These are phyloP conservation scores for Philantomba maxwellii DNA, from an alignment of 2,113 vertebrate species.

Conservation along the genomic window DNA sequence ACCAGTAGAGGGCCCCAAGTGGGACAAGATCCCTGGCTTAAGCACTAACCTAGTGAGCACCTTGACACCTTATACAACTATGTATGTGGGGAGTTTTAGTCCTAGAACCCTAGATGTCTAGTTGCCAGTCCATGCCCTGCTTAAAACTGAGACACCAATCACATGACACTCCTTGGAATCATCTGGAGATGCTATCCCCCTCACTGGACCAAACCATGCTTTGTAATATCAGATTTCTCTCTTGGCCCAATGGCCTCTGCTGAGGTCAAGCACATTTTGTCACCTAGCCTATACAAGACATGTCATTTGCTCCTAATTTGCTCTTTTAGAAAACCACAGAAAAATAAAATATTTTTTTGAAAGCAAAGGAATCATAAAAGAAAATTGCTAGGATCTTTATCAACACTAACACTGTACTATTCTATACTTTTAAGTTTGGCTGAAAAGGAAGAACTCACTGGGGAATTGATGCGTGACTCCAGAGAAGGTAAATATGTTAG, in stretches of 20 bases:
- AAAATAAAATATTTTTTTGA: neutral
- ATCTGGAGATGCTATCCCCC: neutral
- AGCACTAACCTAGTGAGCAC: neutral
- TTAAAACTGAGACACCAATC: neutral
- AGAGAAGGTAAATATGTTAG: neutral
- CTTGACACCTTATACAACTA: neutral
- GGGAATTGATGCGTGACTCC: neutral
- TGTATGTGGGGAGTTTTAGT: neutral
- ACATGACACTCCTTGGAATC: neutral
- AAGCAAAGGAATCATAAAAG: neutral
- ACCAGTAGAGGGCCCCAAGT: neutral
- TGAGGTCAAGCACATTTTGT: neutral
- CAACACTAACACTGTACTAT: neutral
- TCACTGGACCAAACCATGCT: neutral
- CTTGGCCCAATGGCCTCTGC: neutral
- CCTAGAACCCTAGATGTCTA: neutral
- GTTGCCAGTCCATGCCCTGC: neutral
- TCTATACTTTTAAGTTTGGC: neutral
- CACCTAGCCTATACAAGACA: neutral
- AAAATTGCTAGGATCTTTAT: neutral
- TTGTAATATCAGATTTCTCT: neutral
- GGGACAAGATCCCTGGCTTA: neutral
- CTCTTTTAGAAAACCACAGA: neutral
- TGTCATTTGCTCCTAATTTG: neutral
- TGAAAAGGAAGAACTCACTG: neutral